Base-by-base conservation (phyloP, 2,888 invertebrate species). In the Lasioglossum pauxillum region DNA sequence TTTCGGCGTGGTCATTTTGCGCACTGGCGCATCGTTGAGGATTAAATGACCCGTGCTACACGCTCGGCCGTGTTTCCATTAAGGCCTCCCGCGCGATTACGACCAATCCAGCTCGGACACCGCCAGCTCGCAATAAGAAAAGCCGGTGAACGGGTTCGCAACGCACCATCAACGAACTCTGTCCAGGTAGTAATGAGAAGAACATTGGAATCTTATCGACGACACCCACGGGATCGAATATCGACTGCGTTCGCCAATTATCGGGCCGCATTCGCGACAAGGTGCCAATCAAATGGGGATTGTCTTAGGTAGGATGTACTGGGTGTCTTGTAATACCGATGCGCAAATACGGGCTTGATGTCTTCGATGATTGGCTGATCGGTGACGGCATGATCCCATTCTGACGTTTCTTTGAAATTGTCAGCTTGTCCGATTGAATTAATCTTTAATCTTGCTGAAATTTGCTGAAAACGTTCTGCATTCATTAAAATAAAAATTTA, bases 201-300 rank as follows among this genome's bases (percentile, higher is more conserved):
- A 90, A 91, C 90, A 89, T 86, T 87, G 87, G 85, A 90, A 91
- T 91, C 90, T 91, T 89, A 91, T 90, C 90, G 85, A 80, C 84
- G 75, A 73, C 84, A 83, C 88, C 85, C 83, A 83, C 90, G 85
- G 64, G 46, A 78, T 83, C 82, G 84, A 86, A 88, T 91, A 91
- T 90, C 89, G 90, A 90, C 89, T 88, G 84, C 81, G 72, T 77
- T 57, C 80, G 82, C 87, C 90, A 91, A 92, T 92, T 92, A 92
- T 91, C 89, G 88, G 71, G 75, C 79, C 74, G 87, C 78, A 80
- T 83, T 88, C 89, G 86, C 90, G 87, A 82, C 88, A 78, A 84
- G 23, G 64, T n/a, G 35, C 46, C 64, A 67, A 69, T 77, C 77
- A 69, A 35, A 46, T 31, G n/a, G 41, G 71, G 35, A 69, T 69